Evolutionary conservation across 1,140 invertebrate species (phyloP).

Genomic region (Conus betulinus): DNA sequence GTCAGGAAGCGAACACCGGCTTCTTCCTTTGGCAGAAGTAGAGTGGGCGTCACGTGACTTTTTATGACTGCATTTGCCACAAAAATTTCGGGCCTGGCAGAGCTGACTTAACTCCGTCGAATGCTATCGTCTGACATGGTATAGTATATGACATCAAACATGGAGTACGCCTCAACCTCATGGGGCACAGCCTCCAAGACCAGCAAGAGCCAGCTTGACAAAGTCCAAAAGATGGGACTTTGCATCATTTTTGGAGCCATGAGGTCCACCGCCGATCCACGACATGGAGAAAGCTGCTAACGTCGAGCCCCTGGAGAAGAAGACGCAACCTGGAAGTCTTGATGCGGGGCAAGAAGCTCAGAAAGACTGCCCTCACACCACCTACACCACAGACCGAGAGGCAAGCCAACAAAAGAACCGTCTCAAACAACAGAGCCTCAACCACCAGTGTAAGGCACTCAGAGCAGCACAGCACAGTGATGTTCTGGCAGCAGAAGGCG

Average conservation of each 20-base stretch:
- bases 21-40: no score
- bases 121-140: no score
- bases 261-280: slow-evolving; percentile 1
- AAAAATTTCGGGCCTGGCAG: no score
- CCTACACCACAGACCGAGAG: slow-evolving; percentile 12
- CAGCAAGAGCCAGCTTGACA: slow-evolving; percentile 24
- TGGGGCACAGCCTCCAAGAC: slow-evolving; percentile 35
- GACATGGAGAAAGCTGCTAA: background rate
- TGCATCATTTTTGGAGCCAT: slow-evolving; percentile 23
- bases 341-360: background rate
- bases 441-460: slow-evolving; percentile 17
- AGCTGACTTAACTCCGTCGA: no score
- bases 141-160: no score
- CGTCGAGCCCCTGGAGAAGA: slow-evolving; percentile 13
- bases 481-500: background rate
- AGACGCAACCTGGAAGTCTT: background rate
- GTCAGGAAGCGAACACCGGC: no score
- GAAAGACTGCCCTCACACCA: background rate
- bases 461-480: background rate
- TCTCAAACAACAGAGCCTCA: slow-evolving; percentile 35
- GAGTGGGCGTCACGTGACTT: no score
- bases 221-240: slow-evolving; percentile 35
- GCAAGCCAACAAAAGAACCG: slow-evolving; percentile 31
- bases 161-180: slow-evolving; percentile 38
- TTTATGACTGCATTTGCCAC: no score